Percentiles rank a stretch among this genome's conserved stretches.
phyloP scores from a whole-genome alignment of 2,113 vertebrate species.

The Misgurnus mizolepis region DNA sequence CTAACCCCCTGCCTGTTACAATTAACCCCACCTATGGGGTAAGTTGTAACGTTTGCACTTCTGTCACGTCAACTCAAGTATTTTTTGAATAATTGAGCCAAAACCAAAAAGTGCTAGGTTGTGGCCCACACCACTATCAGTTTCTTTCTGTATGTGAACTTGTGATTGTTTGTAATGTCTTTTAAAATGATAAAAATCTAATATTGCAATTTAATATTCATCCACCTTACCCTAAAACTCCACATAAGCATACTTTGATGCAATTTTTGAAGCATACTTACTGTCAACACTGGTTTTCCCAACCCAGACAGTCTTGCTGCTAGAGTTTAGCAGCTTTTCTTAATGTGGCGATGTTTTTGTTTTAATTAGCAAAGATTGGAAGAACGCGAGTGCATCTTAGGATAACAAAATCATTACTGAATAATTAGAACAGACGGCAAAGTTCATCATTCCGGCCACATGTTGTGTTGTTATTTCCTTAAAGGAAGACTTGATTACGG shows the following conservation, averaged over 20 bases:
- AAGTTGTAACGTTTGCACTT: too few species aligned
- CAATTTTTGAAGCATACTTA: conserved; percentile 5
- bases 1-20: too few species aligned
- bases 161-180: too few species aligned
- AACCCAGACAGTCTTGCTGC: background rate
- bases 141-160: too few species aligned
- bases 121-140: too few species aligned
- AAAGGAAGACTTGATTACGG: conserved; percentile 21
- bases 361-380: conserved; percentile 44
- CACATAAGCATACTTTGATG: background rate
- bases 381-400: conserved; percentile 13
- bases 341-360: conserved; percentile 12
- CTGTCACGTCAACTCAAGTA: too few species aligned
- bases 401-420: conserved; percentile 33
- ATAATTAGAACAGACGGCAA: conserved; percentile 4
- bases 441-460: conserved; percentile 17
- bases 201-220: background rate
- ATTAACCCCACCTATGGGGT: too few species aligned
- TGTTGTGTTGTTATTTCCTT: conserved; percentile 12
- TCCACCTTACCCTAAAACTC: background rate
- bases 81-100: too few species aligned
- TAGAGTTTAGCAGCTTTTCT: conserved; percentile 26
- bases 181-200: background rate
- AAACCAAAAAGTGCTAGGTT: too few species aligned
- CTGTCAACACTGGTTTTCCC: conserved; percentile 23